These are phyloP conservation scores for Allolobophora icterica DNA, from an alignment of 2,888 invertebrate species.

Conservation along the genomic window DNA sequence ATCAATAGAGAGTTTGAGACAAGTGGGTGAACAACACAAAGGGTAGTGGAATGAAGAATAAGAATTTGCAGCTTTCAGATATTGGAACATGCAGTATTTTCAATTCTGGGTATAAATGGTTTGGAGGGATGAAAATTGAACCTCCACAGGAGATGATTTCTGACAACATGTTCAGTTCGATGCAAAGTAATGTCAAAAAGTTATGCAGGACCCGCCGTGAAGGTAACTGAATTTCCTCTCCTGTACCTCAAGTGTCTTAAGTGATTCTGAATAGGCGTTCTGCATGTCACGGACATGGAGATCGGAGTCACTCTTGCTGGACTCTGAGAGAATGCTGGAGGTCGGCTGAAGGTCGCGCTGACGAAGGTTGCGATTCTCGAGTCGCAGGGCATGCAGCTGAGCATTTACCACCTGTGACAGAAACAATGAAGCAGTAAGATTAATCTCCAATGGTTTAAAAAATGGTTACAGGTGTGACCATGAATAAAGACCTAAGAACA, in stretches of 20 bases:
- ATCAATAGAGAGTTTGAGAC: too few relatives aligned
- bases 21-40: too few relatives aligned
- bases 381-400: slow-evolving; percentile 56
- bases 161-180: neutral
- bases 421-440: neutral
- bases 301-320: neutral
- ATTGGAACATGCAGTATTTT: too few relatives aligned
- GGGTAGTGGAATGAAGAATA: too few relatives aligned
- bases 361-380: slow-evolving; percentile 57
- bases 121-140: too few relatives aligned
- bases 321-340: neutral
- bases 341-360: neutral
- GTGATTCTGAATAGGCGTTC: slow-evolving; percentile 51
- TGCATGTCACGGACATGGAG: slow-evolving; percentile 52
- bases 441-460: neutral
- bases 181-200: neutral
- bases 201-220: neutral
- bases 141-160: too few relatives aligned
- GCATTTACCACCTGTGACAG: slow-evolving; percentile 55
- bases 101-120: too few relatives aligned
- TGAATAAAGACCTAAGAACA: neutral
- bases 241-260: slow-evolving; percentile 54
- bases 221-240: neutral
- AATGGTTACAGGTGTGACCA: neutral
- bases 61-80: too few relatives aligned